phyloP scores from a whole-genome alignment of 1,140 invertebrate species.

The Ectropis grisescens region DNA sequence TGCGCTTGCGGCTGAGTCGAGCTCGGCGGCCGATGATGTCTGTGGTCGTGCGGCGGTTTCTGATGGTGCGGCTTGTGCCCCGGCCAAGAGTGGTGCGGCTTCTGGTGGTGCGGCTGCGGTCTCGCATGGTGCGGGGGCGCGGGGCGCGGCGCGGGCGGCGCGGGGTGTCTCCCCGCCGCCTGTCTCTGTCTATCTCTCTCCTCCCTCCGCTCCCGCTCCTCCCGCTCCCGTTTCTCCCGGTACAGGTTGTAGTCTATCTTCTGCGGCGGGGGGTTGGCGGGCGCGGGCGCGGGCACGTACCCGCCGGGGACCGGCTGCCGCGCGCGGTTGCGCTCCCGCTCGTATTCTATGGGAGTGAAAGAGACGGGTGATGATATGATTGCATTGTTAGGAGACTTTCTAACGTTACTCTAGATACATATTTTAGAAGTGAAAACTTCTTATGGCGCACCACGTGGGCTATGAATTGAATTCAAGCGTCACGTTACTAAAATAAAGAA shows the following conservation, averaged over 20 bases:
- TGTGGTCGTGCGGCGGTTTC: conserved; percentile 38
- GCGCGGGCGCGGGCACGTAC: conserved; percentile 45
- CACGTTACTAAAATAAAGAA: no score
- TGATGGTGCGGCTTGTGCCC: conserved; percentile 43
- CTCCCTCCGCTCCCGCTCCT: conserved; percentile 46
- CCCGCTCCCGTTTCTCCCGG: conserved; percentile 54
- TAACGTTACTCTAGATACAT: no score
- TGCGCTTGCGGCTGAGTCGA: conserved; percentile 7
- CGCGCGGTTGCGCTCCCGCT: conserved; percentile 33
- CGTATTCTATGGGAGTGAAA: conserved; percentile 59
- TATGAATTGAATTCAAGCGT: no score
- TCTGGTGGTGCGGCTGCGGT: conserved; percentile 29
- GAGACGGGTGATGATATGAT: no score
- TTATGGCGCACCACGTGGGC: no score
- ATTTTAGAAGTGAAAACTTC: no score
- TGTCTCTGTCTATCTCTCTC: conserved; percentile 38
- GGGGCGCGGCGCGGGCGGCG: conserved; percentile 11
- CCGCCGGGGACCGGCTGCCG: conserved; percentile 45
- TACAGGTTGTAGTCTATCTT: conserved; percentile 64
- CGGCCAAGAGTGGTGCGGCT: conserved; percentile 40
- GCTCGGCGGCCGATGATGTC: conserved; percentile 19
- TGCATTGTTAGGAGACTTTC: no score
- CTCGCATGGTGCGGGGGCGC: conserved; percentile 7
- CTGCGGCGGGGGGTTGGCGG: conserved; percentile 30
- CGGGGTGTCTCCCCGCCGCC: conserved; percentile 17